Conservation (phyloP, 2,888 invertebrate species). For the Eutolmus rufibarbis region DNA sequence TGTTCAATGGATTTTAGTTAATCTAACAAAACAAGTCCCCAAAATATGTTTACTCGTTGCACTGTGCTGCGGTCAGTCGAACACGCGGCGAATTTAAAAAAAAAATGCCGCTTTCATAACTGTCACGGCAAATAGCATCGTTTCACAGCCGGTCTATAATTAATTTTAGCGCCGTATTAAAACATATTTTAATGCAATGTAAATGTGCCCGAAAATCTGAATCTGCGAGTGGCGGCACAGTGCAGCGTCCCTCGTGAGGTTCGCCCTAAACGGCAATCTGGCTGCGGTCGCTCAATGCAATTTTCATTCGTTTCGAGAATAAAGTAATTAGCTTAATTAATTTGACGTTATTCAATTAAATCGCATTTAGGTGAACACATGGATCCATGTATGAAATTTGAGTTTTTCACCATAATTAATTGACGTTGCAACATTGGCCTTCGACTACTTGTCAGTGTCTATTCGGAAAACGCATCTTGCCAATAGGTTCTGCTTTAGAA, state of each 20-base stretch:
- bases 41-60: background rate
- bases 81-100: background rate
- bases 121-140: background rate
- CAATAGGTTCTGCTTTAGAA: background rate
- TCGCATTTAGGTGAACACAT: background rate
- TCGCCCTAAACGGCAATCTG: background rate
- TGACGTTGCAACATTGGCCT: background rate
- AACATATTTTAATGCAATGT: background rate
- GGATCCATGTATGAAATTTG: background rate
- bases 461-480: background rate
- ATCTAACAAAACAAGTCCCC: background rate
- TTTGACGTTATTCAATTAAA: conserved; percentile 26
- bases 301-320: conserved; percentile 4
- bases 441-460: background rate
- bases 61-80: background rate
- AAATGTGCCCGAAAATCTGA: background rate
- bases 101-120: background rate
- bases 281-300: background rate
- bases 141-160: background rate
- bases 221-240: background rate
- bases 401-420: conserved; percentile 2
- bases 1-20: background rate
- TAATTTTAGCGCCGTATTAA: background rate
- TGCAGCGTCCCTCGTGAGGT: background rate
- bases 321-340: conserved; percentile 36